phyloP scores from a whole-genome alignment of 2,888 invertebrate genomes.

The Troglohyphantes excavatus region DNA sequence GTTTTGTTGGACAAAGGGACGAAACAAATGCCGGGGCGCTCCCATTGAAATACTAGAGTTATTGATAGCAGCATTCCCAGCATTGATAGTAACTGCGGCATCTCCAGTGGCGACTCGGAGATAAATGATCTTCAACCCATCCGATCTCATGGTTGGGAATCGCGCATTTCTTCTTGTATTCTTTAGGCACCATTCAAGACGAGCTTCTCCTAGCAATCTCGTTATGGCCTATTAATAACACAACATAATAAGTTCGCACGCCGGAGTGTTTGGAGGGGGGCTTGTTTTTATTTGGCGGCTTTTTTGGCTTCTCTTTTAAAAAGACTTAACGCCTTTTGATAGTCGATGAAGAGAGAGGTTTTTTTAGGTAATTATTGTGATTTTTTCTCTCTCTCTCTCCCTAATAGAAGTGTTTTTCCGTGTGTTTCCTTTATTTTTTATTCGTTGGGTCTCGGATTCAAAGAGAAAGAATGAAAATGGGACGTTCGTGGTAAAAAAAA shows the following conservation, averaged over 20 bases:
- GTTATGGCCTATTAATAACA: constrained; percentile 79
- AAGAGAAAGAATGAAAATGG: neutral
- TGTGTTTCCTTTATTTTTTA: too few species aligned
- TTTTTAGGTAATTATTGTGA: constrained; percentile 55
- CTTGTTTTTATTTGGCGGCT: constrained; percentile 63
- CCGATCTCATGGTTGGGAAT: too few species aligned
- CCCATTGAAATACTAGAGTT: constrained; percentile 78
- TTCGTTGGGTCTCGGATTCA: too few species aligned
- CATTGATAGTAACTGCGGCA: neutral
- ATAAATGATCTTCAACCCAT: constrained; percentile 71
- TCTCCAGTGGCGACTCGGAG: constrained; percentile 51
- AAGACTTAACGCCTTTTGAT: constrained; percentile 70
- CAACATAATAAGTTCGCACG: constrained; percentile 71
- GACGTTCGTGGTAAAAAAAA: too few species aligned
- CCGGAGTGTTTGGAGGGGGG: neutral
- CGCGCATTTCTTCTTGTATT: neutral
- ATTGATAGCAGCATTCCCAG: constrained; percentile 61
- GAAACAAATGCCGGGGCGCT: constrained; percentile 68
- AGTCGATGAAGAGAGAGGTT: constrained; percentile 11
- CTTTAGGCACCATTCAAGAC: constrained; percentile 15
- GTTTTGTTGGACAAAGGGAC: constrained; percentile 74
- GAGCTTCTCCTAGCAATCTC: constrained; percentile 50
- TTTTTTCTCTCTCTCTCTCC: constrained; percentile 15
- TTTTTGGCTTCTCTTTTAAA: constrained; percentile 34
- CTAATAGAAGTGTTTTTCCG: constrained; percentile 14